phyloP scores from a whole-genome alignment of 2,113 vertebrate genomes.

The Myrmophylax atrothorax region DNA sequence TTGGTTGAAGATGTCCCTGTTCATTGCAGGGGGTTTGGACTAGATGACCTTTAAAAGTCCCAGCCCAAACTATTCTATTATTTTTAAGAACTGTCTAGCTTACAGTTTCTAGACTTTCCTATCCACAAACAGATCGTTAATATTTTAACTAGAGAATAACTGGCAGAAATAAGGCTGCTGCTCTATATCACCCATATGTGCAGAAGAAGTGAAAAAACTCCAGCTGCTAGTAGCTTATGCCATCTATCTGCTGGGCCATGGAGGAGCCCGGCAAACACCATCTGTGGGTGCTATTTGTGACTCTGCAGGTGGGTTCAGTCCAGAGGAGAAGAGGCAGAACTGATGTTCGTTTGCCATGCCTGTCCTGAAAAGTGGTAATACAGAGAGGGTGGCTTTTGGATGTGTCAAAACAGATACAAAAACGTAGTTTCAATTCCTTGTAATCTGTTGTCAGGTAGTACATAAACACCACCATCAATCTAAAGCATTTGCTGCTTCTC shows the following conservation, averaged over 20 bases:
- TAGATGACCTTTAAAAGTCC: background rate
- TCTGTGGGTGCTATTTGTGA: background rate
- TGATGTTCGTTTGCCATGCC: accelerated
- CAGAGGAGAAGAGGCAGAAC: background rate
- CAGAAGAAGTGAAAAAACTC: background rate
- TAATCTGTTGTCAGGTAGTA: background rate
- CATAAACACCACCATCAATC: accelerated
- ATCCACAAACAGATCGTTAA: background rate
- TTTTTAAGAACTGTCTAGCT: background rate
- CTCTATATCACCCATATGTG: background rate
- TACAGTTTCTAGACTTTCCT: background rate
- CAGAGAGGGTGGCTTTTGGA: accelerated
- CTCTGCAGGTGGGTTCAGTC: accelerated
- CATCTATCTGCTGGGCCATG: accelerated
- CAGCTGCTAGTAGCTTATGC: background rate
- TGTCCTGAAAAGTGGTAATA: background rate
- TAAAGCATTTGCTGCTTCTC: background rate
- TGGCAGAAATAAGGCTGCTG: background rate
- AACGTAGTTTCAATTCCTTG: background rate
- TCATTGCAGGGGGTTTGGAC: background rate
- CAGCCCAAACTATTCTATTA: background rate
- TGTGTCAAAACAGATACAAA: background rate
- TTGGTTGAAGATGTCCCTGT: background rate
- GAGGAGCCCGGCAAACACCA: background rate
- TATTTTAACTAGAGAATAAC: background rate